These are phyloP conservation scores for Limnephilus rhombicus DNA, from an alignment of 2,888 invertebrate species.

Conservation along the genomic window DNA sequence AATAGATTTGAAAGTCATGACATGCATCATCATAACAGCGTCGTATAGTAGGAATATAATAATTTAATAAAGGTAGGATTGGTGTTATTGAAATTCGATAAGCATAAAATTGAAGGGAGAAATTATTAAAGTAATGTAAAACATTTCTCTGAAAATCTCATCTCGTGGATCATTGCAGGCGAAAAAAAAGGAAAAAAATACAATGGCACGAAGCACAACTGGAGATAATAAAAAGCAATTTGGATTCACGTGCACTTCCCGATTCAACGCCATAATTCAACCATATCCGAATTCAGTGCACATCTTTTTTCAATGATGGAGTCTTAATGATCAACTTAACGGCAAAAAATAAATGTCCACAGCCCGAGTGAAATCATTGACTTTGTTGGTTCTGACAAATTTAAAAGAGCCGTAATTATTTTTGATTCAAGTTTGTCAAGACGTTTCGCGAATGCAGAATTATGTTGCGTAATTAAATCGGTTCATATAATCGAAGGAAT, in stretches of 20 bases:
- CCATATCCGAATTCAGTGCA: slow-evolving; percentile 26
- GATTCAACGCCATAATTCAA: slow-evolving; percentile 25
- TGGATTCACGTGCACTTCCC: slow-evolving; percentile 5
- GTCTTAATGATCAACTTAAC: slow-evolving; percentile 21
- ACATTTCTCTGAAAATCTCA: background rate
- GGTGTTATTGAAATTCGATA: background rate
- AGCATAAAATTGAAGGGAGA: background rate
- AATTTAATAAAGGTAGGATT: background rate
- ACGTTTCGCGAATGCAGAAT: background rate
- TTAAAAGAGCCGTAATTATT: background rate
- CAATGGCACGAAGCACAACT: background rate
- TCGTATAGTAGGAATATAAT: too few relatives aligned
- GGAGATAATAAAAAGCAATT: slow-evolving; percentile 7
- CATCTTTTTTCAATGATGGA: slow-evolving; percentile 13
- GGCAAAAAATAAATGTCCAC: background rate
- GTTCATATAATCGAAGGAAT: background rate
- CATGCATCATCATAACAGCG: background rate
- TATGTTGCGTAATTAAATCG: background rate
- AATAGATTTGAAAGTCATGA: background rate
- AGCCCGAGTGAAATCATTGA: background rate
- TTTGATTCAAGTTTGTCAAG: background rate
- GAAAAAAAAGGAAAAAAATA: background rate
- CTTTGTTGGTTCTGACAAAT: slow-evolving; percentile 21
- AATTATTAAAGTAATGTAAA: background rate
- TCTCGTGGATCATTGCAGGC: background rate